Evolutionary conservation across 1,140 invertebrate species (phyloP).

Genomic region (Drosophila orosa): DNA sequence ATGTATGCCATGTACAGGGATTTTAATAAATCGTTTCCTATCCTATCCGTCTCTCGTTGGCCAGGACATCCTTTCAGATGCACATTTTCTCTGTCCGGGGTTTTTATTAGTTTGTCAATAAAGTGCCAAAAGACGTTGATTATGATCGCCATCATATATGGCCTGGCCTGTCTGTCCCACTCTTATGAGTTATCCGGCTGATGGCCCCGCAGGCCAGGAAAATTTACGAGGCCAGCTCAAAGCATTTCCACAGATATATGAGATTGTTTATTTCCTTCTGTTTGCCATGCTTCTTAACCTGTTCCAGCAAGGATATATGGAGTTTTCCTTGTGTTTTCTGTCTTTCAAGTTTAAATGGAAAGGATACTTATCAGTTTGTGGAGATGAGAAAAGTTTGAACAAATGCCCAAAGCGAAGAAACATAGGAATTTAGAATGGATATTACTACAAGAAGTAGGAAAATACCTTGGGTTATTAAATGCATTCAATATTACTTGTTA

Average conservation of each 20-base stretch:
- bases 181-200: slow-evolving; percentile 62
- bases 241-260: slow-evolving; percentile 40
- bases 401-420: not conserved
- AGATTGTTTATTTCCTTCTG: slow-evolving; percentile 47
- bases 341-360: not conserved
- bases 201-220: slow-evolving; percentile 54
- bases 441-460: not conserved
- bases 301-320: not conserved
- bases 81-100: slow-evolving; percentile 13
- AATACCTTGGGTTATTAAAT: not conserved
- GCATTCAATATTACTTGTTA: not conserved
- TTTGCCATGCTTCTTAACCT: slow-evolving; percentile 27
- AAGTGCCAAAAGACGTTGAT: slow-evolving; percentile 80
- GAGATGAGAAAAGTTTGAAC: not conserved
- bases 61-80: slow-evolving; percentile 2
- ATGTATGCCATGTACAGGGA: slow-evolving; percentile 67
- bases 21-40: slow-evolving; percentile 78
- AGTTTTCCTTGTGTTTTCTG: slow-evolving; percentile 7
- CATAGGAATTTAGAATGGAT: not conserved
- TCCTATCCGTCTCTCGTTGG: slow-evolving; percentile 4
- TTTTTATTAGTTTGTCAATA: slow-evolving; percentile 81
- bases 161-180: slow-evolving; percentile 6
- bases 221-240: slow-evolving; percentile 46
- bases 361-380: slow-evolving; percentile 16
- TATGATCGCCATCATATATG: slow-evolving; percentile 58